Conservation (phyloP, 1,140 invertebrate species). For the Heliconius himera region DNA sequence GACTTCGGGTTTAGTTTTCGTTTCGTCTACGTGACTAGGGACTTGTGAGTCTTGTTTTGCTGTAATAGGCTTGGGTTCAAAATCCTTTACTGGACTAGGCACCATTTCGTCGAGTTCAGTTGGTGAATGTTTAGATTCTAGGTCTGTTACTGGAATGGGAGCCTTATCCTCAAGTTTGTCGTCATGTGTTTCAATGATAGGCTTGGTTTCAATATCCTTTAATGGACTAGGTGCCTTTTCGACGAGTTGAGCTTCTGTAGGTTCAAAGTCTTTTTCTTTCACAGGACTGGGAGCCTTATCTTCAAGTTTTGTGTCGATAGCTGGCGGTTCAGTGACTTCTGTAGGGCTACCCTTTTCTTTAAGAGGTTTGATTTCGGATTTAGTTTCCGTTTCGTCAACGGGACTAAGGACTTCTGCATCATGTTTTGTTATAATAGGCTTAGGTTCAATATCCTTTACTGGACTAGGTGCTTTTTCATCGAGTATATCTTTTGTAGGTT, state of each 20-base stretch:
- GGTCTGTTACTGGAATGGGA: neutral
- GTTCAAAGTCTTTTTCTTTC: neutral
- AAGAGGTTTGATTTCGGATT: neutral
- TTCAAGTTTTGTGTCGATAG: neutral
- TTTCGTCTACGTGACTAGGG: conserved; percentile 24
- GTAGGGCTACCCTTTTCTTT: conserved; percentile 20
- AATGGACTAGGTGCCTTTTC: conserved; percentile 25
- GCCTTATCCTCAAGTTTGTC: neutral
- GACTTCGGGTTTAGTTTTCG: neutral
- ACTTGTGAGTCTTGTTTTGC: too few species aligned
- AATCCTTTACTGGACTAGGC: neutral
- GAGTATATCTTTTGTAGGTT: too few species aligned
- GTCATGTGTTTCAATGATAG: too few species aligned
- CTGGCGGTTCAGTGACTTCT: neutral
- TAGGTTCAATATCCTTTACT: neutral
- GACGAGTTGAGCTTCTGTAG: neutral
- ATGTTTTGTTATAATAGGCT: neutral
- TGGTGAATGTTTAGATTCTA: too few species aligned
- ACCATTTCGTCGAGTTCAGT: too few species aligned
- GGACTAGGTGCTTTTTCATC: too few species aligned
- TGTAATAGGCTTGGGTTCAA: too few species aligned
- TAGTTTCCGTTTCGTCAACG: neutral
- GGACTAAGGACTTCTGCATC: conserved; percentile 18
- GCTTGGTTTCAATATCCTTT: neutral
- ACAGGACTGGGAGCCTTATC: conserved; percentile 9